A percentile compares a stretch with the other conserved stretches of the same genome.
phyloP scores from a whole-genome alignment of 2,888 invertebrate genomes.

The Spatulosminthurus flaviceps region DNA sequence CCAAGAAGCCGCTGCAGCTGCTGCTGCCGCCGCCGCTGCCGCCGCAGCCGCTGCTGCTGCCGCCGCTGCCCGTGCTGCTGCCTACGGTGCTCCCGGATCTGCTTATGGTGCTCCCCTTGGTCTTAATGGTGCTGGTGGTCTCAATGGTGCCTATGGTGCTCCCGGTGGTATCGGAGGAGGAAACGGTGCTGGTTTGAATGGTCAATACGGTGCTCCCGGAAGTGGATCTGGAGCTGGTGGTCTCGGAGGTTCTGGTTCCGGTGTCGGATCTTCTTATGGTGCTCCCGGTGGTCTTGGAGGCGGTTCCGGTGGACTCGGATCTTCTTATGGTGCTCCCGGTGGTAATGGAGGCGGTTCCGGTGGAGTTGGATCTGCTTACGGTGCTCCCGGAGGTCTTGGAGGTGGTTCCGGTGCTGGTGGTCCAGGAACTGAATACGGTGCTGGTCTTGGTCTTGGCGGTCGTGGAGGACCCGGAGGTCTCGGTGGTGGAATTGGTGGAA shows the following conservation, averaged over 20 bases:
- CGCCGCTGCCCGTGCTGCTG: background rate
- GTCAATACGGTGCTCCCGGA: background rate
- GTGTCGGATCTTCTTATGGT: slow-evolving; percentile 14
- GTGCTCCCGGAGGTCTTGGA: slow-evolving; percentile 12
- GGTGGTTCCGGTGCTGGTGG: background rate
- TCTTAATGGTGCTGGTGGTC: background rate
- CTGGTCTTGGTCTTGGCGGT: background rate
- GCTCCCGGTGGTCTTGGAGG: slow-evolving; percentile 13
- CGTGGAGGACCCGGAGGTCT: background rate
- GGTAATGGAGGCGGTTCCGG: background rate
- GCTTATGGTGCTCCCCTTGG: slow-evolving; percentile 20
- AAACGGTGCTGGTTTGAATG: background rate
- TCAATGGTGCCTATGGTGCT: background rate
- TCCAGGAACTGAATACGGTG: background rate
- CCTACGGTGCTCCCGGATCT: slow-evolving; percentile 37
- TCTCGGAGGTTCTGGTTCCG: background rate
- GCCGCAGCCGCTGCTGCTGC: slow-evolving; percentile 12
- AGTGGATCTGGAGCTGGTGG: background rate
- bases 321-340: slow-evolving; percentile 29
- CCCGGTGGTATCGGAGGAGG: background rate
- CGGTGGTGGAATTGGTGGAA: slow-evolving; percentile 22
- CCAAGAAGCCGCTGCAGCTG: slow-evolving; percentile 34
- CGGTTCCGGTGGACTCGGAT: background rate
- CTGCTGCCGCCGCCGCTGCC: slow-evolving; percentile 3
- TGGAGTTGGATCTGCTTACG: slow-evolving; percentile 4